Percentiles rank a stretch among this genome's conserved stretches.
These are phyloP conservation scores for Halesus radiatus DNA, from an alignment of 1,140 invertebrate genomes.

Conservation along the genomic window DNA sequence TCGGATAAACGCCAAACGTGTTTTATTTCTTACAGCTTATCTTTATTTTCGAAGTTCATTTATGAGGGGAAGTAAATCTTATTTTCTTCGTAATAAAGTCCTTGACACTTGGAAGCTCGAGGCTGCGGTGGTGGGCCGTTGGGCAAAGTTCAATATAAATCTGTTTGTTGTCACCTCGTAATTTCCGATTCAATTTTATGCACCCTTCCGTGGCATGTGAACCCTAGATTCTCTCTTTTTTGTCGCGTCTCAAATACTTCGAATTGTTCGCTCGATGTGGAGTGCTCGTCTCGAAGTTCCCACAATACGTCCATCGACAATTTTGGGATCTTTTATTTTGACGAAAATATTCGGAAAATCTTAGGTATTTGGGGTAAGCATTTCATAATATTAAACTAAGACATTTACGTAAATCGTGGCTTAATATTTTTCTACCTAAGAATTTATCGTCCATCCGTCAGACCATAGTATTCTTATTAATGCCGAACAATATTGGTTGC, in stretches of 20 bases:
- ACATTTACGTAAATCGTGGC: too few species aligned
- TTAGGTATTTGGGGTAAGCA: too few species aligned
- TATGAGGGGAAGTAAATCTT: not conserved
- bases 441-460: too few species aligned
- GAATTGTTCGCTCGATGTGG: slow-evolving; percentile 31
- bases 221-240: slow-evolving; percentile 36
- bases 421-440: too few species aligned
- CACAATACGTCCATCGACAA: slow-evolving; percentile 19
- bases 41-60: slow-evolving; percentile 4
- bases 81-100: slow-evolving; percentile 15
- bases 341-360: too few species aligned
- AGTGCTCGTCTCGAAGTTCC: not conserved
- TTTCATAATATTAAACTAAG: too few species aligned
- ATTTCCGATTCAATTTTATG: slow-evolving; percentile 59
- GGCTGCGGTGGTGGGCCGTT: not conserved
- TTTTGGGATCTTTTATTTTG: too few species aligned
- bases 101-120: slow-evolving; percentile 9
- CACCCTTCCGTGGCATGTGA: slow-evolving; percentile 48
- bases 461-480: too few species aligned
- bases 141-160: slow-evolving; percentile 44
- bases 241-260: slow-evolving; percentile 46
- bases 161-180: slow-evolving; percentile 52
- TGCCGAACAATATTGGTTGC: too few species aligned
- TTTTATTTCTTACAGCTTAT: not conserved
- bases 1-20: too few species aligned